These are phyloP conservation scores for Cephus runcator DNA, from an alignment of 2,888 invertebrate species.

Conservation along the genomic window DNA sequence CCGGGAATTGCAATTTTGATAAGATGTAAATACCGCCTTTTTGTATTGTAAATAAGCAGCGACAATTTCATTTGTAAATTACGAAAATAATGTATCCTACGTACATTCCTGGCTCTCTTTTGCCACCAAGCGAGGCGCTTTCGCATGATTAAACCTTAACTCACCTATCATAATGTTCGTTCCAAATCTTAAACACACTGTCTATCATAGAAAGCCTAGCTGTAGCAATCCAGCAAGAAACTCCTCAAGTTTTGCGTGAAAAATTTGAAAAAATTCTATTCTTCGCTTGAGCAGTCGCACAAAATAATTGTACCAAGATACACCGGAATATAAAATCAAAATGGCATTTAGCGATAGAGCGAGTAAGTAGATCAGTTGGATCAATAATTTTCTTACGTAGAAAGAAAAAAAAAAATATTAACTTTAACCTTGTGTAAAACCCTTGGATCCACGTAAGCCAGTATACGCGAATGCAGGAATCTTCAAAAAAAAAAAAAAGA, in stretches of 20 bases:
- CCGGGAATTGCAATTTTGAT: neutral
- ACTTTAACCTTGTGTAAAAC: too few relatives aligned
- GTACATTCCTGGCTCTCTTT: neutral
- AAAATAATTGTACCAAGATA: neutral
- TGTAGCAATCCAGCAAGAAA: slow-evolving; percentile 35
- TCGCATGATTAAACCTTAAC: slow-evolving; percentile 21
- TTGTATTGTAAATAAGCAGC: neutral
- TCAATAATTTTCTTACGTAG: too few relatives aligned
- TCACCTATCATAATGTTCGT: slow-evolving; percentile 41
- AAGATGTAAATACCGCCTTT: neutral
- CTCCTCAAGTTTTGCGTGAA: slow-evolving; percentile 31
- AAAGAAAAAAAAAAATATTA: too few relatives aligned
- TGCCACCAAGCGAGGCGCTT: neutral
- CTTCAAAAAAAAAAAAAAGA: neutral
- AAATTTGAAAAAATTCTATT: neutral
- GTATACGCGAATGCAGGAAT: neutral
- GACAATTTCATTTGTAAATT: neutral
- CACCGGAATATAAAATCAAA: neutral
- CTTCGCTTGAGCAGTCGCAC: neutral
- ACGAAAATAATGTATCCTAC: neutral
- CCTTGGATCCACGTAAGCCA: neutral
- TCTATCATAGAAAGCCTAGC: slow-evolving; percentile 45
- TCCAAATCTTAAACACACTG: slow-evolving; percentile 46
- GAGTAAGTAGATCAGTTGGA: neutral
- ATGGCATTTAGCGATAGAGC: neutral